A percentile compares a stretch with the other conserved stretches of the same genome.
Conservation (phyloP, 2,113 vertebrate genomes). For the Odontesthes bonariensis region DNA sequence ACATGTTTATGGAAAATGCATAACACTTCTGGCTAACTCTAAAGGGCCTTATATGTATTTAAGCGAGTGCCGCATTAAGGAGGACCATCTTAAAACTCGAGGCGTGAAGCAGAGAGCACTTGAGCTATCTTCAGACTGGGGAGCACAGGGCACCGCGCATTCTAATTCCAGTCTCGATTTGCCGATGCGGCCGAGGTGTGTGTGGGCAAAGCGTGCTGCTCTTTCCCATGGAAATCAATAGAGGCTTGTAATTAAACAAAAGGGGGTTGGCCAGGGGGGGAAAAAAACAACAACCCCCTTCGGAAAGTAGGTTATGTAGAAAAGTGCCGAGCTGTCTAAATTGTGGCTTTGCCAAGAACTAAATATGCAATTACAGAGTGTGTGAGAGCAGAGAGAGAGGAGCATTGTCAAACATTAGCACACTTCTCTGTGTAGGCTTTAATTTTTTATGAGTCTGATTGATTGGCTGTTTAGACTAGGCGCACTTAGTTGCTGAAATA, state of each 20-base stretch:
- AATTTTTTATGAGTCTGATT: conserved; percentile 77
- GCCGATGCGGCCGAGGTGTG: conserved; percentile 78
- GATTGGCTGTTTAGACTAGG: conserved; percentile 64
- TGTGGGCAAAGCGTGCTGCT: conserved; percentile 79
- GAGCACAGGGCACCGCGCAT: conserved; percentile 73
- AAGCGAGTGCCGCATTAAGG: conserved; percentile 70
- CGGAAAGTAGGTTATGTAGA: conserved; percentile 84
- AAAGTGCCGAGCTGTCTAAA: conserved; percentile 82
- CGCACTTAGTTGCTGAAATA: conserved; percentile 64
- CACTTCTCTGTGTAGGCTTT: conserved; percentile 59
- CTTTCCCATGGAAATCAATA: conserved; percentile 89
- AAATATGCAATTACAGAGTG: conserved; percentile 75
- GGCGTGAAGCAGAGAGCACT: conserved; percentile 73
- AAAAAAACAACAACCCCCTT: conserved; percentile 73
- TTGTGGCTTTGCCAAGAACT: conserved; percentile 75
- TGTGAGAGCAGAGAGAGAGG: conserved; percentile 50
- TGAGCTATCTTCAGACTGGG: conserved; percentile 70
- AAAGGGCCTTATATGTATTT: conserved; percentile 61
- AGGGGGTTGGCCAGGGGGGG: conserved; percentile 77
- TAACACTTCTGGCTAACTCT: conserved; percentile 20
- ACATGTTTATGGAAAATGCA: conserved; percentile 44
- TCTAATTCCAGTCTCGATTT: conserved; percentile 81
- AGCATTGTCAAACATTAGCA: conserved; percentile 64
- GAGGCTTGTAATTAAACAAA: conserved; percentile 88
- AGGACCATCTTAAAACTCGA: conserved; percentile 76